Base-by-base conservation (phyloP, 2,888 invertebrate genomes). In the Phortica magna region DNA sequence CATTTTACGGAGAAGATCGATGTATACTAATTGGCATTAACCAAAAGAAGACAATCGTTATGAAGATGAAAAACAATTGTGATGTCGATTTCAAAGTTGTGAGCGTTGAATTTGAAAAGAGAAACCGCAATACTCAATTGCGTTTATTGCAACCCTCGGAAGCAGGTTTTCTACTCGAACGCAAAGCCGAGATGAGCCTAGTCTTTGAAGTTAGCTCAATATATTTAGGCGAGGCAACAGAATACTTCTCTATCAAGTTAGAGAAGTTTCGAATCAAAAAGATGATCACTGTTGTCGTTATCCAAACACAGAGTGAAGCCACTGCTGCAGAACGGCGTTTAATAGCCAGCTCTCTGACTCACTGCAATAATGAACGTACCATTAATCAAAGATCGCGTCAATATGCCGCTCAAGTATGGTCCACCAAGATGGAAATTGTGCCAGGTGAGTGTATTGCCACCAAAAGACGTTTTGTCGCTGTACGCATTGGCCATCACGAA, bases 391-490 rank as follows among this genome's bases (percentile, higher is more conserved):
- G 87, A 0, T 84, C 85, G 0, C 87, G 90, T 0, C 67, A 77
- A 42, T 89, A 91, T 77, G 84, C 91, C 42, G 82, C 88, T 76
- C 82, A 88, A 71, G 86, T 92, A 19, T 90, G 88, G 88, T 81
- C 85, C 1, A 85, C 77, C 10, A 81, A 90, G 71, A 75, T 86
- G 4, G 77, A 87, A 14, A 83, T 91, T 61, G 84, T 94, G 65
- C 93, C 92, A 48, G 96, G 96, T 7, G 93, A 94, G 17, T 92
- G 89, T 73, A 84, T 92, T 0, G 81, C 82, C 1, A 93, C 92
- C 78, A 88, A 93, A 12, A 93, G 95, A 6, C 93, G 95, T 57
- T 97, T 97, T 91, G 86, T 95, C 31, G 91, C 93, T 12, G 91
- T 93, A 0, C 93, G 91, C 81, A 86, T 95, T 14, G 93, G 93